Conservation (phyloP, 2,113 vertebrate genomes). For the Marmota monax region DNA sequence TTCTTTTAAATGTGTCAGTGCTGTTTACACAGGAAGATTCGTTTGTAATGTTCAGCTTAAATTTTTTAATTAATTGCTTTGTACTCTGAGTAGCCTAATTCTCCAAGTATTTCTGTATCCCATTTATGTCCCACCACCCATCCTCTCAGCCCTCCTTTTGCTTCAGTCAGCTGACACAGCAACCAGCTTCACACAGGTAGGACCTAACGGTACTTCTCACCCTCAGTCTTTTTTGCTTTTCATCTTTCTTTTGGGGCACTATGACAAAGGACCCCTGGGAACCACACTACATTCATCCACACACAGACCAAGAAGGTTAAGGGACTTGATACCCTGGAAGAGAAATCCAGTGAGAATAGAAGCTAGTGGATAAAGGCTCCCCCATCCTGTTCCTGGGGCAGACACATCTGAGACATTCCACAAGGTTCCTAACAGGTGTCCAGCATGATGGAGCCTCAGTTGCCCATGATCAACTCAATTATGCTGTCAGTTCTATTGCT, state of each 20-base stretch:
- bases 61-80: background rate
- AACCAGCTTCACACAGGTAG: background rate
- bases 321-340: background rate
- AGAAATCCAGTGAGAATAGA: background rate
- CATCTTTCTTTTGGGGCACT: background rate
- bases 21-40: background rate
- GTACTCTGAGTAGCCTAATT: background rate
- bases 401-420: background rate
- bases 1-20: background rate
- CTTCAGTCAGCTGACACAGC: background rate
- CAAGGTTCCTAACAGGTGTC: background rate
- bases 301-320: background rate
- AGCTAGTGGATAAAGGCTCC: background rate
- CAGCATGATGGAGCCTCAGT: background rate
- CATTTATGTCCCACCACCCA: background rate
- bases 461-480: background rate
- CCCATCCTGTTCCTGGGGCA: background rate
- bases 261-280: background rate
- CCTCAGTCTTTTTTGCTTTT: background rate
- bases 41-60: constrained; percentile 6
- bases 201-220: background rate
- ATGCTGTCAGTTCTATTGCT: background rate
- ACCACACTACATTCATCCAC: background rate
- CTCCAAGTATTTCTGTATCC: background rate
- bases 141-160: background rate